Base-by-base conservation (phyloP, 2,113 vertebrate genomes). In the Cardinalis cardinalis region DNA sequence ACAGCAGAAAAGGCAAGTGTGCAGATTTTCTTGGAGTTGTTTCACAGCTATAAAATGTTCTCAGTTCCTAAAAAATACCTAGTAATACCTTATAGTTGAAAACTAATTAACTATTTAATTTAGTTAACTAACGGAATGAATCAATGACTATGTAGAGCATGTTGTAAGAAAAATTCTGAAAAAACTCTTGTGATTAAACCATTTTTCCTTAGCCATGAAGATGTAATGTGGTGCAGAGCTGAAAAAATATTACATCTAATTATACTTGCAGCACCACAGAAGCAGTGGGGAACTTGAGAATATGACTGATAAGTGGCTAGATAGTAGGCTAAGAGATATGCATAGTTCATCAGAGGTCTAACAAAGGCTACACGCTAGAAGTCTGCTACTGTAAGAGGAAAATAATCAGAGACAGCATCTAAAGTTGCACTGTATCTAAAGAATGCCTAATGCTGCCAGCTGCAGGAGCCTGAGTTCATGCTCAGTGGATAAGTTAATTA, bases 401-500 rank as follows among this genome's bases (percentile, higher is more conserved):
- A 61, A 76, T 55, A 84, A 77, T 43, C 43, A 65, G 44, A 68
- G 31, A 40, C 2, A 55, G 32, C 48, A 43, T 71, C 90, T 85
- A 61, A 80, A 79, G 46, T 73, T 79, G 4, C 18, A 13, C 46
- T 0, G 0, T 38, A n/a, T 87, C 43, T 70, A 38, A 88, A 93
- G 64, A 73, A 87, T 18, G 12, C 32, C 36, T 87, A 20, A 80
- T 44, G 38, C 59, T 76, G 34, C 55, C 88, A 81, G 81, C 77
- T 84, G 78, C 86, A 73, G 55, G 64, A 84, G 43, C 51, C 52
- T 31, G 73, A 71, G 92, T 74, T 92, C 84, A 77, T 41, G 87
- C 81, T 92, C 64, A 78, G 56, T 71, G 70, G 52, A 34, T 84
- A 87, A 90, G 81, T 90, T 90, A 92, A 88, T 93, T 83, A 93